phyloP scores from a whole-genome alignment of 1,140 invertebrate species.

The Zophobas morio region DNA sequence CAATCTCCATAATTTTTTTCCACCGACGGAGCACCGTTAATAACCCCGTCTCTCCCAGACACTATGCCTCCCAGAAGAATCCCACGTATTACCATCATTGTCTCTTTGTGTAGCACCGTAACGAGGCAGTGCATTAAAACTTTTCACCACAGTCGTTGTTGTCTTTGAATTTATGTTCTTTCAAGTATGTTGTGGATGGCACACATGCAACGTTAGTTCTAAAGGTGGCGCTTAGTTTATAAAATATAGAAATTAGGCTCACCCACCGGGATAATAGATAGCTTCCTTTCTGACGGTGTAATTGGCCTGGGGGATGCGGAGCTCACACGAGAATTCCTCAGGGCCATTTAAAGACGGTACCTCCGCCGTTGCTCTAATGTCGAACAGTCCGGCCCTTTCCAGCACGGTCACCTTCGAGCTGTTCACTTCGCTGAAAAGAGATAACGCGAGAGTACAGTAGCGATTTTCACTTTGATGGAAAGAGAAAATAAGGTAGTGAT shows the following conservation, averaged over 20 bases:
- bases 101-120: not conserved
- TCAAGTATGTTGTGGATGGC: constrained; percentile 19
- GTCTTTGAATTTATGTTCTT: constrained; percentile 9
- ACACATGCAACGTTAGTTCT: constrained; percentile 17
- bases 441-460: too few species aligned
- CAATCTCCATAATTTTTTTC: too few species aligned
- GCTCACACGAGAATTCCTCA: constrained; percentile 76
- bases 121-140: constrained; percentile 20
- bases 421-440: constrained; percentile 58
- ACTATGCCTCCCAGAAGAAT: too few species aligned
- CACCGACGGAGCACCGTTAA: too few species aligned
- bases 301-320: constrained; percentile 76
- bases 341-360: constrained; percentile 72
- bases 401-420: constrained; percentile 63
- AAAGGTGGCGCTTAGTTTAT: constrained; percentile 19
- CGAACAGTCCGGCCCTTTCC: constrained; percentile 70
- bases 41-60: too few species aligned
- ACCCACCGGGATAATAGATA: constrained; percentile 77
- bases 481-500: not conserved
- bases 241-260: constrained; percentile 42
- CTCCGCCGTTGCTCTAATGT: constrained; percentile 55
- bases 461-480: too few species aligned
- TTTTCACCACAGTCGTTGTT: constrained; percentile 6
- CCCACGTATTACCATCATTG: not conserved
- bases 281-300: constrained; percentile 76